A percentile compares a stretch with the other conserved stretches of the same genome.
These are phyloP conservation scores for Phrynosoma platyrhinos DNA, from an alignment of 2,113 vertebrate genomes.

Conservation along the genomic window DNA sequence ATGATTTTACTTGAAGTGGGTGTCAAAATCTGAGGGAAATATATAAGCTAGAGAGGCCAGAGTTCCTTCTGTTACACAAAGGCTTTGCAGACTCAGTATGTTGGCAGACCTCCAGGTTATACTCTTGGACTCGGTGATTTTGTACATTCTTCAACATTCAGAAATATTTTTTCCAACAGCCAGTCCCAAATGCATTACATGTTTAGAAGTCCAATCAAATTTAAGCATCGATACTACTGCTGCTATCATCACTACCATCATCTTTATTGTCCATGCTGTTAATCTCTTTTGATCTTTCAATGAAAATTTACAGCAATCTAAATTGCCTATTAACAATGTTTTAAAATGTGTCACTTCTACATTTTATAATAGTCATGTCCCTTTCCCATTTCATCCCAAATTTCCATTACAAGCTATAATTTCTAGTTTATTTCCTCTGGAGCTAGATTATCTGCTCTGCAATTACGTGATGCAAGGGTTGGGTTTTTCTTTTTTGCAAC, in stretches of 20 bases:
- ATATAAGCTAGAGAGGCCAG: background rate
- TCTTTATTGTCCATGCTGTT: background rate
- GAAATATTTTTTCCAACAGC: background rate
- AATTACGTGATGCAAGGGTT: background rate
- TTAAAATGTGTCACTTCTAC: background rate
- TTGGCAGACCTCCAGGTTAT: no score
- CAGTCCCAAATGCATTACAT: background rate
- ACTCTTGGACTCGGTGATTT: background rate
- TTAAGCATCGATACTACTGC: background rate
- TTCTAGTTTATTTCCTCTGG: background rate
- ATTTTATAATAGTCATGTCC: background rate
- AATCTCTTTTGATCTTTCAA: background rate
- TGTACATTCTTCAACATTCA: background rate
- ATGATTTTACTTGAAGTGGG: background rate
- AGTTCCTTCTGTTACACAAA: background rate
- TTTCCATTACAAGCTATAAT: background rate
- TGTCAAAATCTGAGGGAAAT: background rate
- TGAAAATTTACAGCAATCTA: background rate
- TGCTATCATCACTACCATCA: background rate
- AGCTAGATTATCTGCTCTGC: background rate
- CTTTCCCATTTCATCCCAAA: background rate
- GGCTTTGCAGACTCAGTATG: background rate
- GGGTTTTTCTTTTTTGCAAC: background rate
- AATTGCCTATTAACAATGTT: background rate
- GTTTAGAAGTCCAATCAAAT: background rate